Conservation (phyloP, 2,888 invertebrate genomes). For the Ctena decussata region DNA sequence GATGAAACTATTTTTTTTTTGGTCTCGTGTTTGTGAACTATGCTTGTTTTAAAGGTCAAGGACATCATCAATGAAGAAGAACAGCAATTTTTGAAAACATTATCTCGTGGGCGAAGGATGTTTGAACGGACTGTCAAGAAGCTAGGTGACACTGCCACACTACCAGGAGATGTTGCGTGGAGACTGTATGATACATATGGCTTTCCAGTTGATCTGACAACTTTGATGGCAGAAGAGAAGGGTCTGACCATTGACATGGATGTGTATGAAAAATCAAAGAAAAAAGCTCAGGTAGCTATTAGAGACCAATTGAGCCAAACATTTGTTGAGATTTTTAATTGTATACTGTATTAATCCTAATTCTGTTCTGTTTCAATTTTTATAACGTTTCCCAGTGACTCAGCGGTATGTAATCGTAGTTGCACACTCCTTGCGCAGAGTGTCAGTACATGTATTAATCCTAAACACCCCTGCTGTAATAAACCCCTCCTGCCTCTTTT, state of each 20-base stretch:
- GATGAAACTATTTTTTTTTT: too few species aligned
- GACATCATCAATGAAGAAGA: constrained; percentile 99
- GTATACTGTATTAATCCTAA: too few species aligned
- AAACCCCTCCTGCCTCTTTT: too few species aligned
- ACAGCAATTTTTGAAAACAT: constrained; percentile 98
- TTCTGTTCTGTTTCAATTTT: too few species aligned
- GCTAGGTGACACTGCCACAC: constrained; percentile 90
- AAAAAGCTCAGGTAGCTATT: constrained; percentile 92
- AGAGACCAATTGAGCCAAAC: too few species aligned
- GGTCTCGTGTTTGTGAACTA: too few species aligned
- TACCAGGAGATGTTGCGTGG: constrained; percentile 99
- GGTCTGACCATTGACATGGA: constrained; percentile 95
- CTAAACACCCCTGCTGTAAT: too few species aligned
- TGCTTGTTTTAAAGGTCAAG: constrained; percentile 88
- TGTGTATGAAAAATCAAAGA: constrained; percentile 97
- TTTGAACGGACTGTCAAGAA: constrained; percentile 96
- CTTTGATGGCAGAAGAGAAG: constrained; percentile 99
- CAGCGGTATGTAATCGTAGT: too few species aligned
- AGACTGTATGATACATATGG: constrained; percentile 99
- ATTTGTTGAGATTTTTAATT: too few species aligned
- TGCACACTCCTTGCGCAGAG: too few species aligned
- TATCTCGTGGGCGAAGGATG: constrained; percentile 95
- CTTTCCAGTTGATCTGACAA: constrained; percentile 99
- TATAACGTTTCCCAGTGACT: too few species aligned
- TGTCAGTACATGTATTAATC: too few species aligned